Evolutionary conservation across 2,113 vertebrate species (phyloP).

Genomic region (Mormoops blainvillei): DNA sequence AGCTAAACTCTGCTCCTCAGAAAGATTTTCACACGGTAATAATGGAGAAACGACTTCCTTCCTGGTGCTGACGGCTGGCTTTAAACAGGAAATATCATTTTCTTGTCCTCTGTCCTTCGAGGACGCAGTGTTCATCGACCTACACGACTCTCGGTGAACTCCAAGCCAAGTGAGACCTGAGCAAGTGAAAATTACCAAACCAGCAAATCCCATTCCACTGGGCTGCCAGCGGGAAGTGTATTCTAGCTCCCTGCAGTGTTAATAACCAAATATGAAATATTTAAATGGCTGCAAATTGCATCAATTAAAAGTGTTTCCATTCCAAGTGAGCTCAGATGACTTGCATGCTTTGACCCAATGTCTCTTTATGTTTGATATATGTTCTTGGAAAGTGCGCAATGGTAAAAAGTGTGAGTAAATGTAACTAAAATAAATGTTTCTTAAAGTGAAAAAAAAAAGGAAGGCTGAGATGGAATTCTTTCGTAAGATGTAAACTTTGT

Average conservation of each 20-base stretch:
- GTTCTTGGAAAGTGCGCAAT: slow-evolving; percentile 51
- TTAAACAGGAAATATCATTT: slow-evolving; percentile 66
- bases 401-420: slow-evolving; percentile 47
- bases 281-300: slow-evolving; percentile 56
- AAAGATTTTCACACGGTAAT: not conserved
- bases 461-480: slow-evolving; percentile 20
- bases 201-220: not conserved
- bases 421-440: slow-evolving; percentile 18
- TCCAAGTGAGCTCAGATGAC: slow-evolving; percentile 9
- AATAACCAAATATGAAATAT: slow-evolving; percentile 66
- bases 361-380: slow-evolving; percentile 60
- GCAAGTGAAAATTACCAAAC: not conserved
- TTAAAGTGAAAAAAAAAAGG: slow-evolving; percentile 16
- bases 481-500: not conserved
- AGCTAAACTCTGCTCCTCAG: not conserved
- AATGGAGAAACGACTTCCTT: not conserved
- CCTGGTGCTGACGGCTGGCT: not conserved
- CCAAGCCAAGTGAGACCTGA: slow-evolving; percentile 4
- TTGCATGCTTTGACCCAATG: slow-evolving; percentile 24
- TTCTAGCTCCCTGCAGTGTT: slow-evolving; percentile 14
- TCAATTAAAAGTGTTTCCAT: slow-evolving; percentile 58
- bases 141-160: not conserved
- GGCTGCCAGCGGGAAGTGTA: not conserved
- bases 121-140: not conserved
- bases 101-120: slow-evolving; percentile 46